phyloP scores from a whole-genome alignment of 2,113 vertebrate species.

The Elanoides forficatus region DNA sequence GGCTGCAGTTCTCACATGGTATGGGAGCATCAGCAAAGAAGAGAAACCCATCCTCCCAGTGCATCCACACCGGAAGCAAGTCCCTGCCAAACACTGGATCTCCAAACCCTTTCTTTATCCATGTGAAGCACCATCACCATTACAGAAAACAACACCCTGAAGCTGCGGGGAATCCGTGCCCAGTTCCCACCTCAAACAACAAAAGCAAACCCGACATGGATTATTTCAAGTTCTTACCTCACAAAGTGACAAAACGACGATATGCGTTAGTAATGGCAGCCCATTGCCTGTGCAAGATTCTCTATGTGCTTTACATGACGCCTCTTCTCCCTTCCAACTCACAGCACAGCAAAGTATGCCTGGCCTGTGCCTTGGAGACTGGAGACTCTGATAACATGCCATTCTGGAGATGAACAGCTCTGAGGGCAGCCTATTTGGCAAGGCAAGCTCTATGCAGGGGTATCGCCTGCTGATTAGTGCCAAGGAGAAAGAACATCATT shows the following conservation, averaged over 20 bases:
- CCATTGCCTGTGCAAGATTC: background rate
- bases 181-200: background rate
- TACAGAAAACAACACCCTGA: background rate
- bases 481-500: background rate
- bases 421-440: background rate
- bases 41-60: background rate
- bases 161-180: background rate
- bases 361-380: background rate
- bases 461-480: background rate
- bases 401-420: background rate
- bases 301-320: background rate
- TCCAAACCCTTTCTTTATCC: background rate
- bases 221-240: background rate
- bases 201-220: background rate
- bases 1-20: background rate
- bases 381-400: background rate
- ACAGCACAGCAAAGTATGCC: background rate
- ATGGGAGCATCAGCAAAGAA: background rate
- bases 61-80: background rate
- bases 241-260: background rate
- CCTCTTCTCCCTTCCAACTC: background rate
- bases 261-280: background rate
- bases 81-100: background rate
- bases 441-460: background rate
- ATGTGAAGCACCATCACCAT: background rate